Conservation (phyloP, 30 jellyfish, hydroid and myxozoan genomes). For the Phacellophora camtschatica region DNA sequence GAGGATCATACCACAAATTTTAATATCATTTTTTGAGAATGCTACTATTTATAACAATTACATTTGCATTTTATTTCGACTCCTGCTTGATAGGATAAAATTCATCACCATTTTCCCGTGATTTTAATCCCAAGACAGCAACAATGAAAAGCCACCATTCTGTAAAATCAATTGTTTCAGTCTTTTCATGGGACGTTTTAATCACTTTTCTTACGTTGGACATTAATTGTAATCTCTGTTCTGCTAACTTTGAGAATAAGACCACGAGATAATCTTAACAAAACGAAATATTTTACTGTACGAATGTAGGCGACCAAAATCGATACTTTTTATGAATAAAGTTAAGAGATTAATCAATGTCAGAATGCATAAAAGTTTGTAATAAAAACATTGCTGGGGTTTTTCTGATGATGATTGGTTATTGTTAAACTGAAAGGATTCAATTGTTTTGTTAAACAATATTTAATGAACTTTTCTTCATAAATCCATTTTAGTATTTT, state of each 20-base stretch:
- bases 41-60: slow-evolving; percentile 49
- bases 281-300: background rate
- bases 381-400: too few relatives aligned
- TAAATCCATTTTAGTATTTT: too few relatives aligned
- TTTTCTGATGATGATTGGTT: too few relatives aligned
- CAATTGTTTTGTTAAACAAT: too few relatives aligned
- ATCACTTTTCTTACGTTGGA: slow-evolving; percentile 24
- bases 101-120: slow-evolving; percentile 34
- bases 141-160: slow-evolving; percentile 53
- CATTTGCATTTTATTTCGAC: slow-evolving; percentile 53
- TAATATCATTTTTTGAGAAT: slow-evolving; percentile 25
- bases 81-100: slow-evolving; percentile 69
- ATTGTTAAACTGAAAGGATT: too few relatives aligned
- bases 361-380: too few relatives aligned
- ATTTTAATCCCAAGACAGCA: slow-evolving; percentile 37
- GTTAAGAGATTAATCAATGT: too few relatives aligned
- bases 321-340: too few relatives aligned
- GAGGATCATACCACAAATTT: background rate
- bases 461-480: too few relatives aligned
- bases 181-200: slow-evolving; percentile 30
- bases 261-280: slow-evolving; percentile 10
- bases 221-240: slow-evolving; percentile 53
- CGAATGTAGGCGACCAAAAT: slow-evolving; percentile 8
- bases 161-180: slow-evolving; percentile 45
- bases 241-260: slow-evolving; percentile 21